Conservation (phyloP, 2,888 invertebrate genomes). For the Thymelicus lineola region DNA sequence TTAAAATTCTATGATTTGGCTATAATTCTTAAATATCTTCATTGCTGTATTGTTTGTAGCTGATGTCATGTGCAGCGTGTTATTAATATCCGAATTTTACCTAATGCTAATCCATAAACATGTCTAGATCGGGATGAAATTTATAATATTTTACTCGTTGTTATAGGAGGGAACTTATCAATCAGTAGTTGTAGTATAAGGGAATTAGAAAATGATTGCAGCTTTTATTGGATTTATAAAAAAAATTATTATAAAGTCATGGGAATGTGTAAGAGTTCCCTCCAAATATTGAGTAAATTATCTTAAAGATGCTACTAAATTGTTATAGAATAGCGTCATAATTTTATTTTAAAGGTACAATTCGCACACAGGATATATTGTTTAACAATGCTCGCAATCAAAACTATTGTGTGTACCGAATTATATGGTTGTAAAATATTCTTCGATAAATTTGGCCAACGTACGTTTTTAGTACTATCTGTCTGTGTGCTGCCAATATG, state of each 20-base stretch:
- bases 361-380: conserved; percentile 31
- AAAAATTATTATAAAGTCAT: conserved; percentile 56
- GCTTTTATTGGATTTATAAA: conserved; percentile 63
- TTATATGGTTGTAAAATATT: conserved; percentile 27
- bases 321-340: conserved; percentile 54
- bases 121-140: conserved; percentile 45
- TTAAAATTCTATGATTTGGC: conserved; percentile 71
- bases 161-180: conserved; percentile 64
- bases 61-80: conserved; percentile 55
- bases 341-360: conserved; percentile 50
- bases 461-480: conserved; percentile 25
- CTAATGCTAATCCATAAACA: conserved; percentile 33
- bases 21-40: conserved; percentile 65
- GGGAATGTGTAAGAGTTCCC: conserved; percentile 59
- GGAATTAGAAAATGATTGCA: conserved; percentile 57
- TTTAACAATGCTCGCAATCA: conserved; percentile 26
- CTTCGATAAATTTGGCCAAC: conserved; percentile 14
- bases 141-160: conserved; percentile 33
- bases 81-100: conserved; percentile 50
- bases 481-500: conserved; percentile 66
- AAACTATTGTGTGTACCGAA: conserved; percentile 32
- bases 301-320: conserved; percentile 54
- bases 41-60: conserved; percentile 61
- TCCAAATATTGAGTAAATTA: conserved; percentile 56
- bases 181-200: conserved; percentile 58